A percentile compares a stretch with the other conserved stretches of the same genome.
Evolutionary conservation across 2,113 vertebrate species (phyloP).

Genomic region (Cyrtonyx montezumae): DNA sequence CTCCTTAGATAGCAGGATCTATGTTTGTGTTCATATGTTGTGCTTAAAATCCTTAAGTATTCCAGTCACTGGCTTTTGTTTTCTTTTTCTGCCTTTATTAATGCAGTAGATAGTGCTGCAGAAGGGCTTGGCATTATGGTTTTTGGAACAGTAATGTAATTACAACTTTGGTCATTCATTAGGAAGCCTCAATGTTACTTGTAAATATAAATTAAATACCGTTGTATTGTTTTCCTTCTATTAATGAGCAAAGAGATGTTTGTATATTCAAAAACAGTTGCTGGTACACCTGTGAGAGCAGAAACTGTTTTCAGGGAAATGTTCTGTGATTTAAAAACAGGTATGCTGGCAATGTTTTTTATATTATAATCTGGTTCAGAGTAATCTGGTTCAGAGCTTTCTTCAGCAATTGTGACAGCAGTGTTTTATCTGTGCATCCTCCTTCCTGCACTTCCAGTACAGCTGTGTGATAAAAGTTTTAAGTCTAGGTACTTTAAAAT

Average conservation of each 20-base stretch:
- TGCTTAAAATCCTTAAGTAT: background rate
- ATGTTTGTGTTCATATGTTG: background rate
- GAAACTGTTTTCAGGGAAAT: background rate
- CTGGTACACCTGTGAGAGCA: background rate
- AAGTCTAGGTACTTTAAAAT: background rate
- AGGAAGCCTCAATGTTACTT: slow-evolving; percentile 12
- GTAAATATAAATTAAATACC: slow-evolving; percentile 47
- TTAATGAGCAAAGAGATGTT: background rate
- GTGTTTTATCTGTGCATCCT: background rate
- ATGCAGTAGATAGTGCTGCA: background rate
- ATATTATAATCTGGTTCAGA: background rate
- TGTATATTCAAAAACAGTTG: background rate
- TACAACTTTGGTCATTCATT: background rate
- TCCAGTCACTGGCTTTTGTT: background rate
- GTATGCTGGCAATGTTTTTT: background rate
- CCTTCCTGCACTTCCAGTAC: background rate
- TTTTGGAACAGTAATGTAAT: background rate
- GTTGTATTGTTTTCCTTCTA: slow-evolving; percentile 5
- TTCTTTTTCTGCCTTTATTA: background rate
- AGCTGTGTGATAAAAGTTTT: background rate
- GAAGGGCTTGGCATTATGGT: background rate
- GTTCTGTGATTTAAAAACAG: background rate
- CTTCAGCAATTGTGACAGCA: background rate
- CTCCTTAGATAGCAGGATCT: background rate
- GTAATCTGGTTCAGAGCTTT: background rate